Evolutionary conservation across 2,113 vertebrate genomes (phyloP).

Genomic region (Forbesichthys papilliferus): DNA sequence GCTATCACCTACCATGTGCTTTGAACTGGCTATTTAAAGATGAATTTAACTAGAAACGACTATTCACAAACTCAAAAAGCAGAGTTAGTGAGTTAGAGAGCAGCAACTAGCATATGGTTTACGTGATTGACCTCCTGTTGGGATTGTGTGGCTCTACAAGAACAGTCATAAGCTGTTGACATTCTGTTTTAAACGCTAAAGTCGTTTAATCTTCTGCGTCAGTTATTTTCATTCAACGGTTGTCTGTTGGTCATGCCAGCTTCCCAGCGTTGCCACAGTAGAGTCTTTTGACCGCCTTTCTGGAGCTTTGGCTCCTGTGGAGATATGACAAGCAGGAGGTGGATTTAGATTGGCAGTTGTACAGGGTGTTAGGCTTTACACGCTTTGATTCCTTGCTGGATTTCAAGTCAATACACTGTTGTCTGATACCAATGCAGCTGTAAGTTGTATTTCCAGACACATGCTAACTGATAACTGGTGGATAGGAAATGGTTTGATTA

Average conservation of each 20-base stretch:
- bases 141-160: background rate
- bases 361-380: background rate
- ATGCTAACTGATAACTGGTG: no score
- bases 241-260: constrained; percentile 60
- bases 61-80: background rate
- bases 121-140: background rate
- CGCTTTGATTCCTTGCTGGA: background rate
- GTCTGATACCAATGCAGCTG: no score
- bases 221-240: constrained; percentile 43
- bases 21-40: no score
- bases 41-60: constrained; percentile 3
- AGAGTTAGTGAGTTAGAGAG: background rate
- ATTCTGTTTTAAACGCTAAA: constrained; percentile 7
- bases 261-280: constrained; percentile 74
- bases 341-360: constrained; percentile 38
- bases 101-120: constrained; percentile 3
- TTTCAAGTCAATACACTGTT: background rate
- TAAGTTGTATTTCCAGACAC: no score
- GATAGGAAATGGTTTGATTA: no score
- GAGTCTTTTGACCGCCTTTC: constrained; percentile 52
- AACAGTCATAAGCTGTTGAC: background rate
- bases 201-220: background rate
- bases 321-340: constrained; percentile 30
- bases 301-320: constrained; percentile 56
- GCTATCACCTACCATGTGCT: background rate